A percentile compares a stretch with the other conserved stretches of the same genome.
Conservation (phyloP, 1,140 invertebrate species). For the Tribolium madens region DNA sequence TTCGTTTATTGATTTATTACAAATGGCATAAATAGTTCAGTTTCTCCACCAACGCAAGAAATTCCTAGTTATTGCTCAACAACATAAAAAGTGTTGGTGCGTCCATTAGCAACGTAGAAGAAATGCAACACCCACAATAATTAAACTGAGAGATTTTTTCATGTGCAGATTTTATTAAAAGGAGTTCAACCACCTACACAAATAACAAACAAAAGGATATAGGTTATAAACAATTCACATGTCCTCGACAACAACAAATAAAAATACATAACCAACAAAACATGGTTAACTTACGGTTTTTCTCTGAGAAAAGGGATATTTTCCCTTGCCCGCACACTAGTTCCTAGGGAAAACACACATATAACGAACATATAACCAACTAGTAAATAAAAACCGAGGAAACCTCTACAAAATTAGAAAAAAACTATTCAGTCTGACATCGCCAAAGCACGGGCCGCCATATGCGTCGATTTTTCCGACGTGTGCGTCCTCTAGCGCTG, state of each 20-base stretch:
- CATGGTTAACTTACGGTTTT: slow-evolving; percentile 51
- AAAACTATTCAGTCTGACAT: slow-evolving; percentile 42
- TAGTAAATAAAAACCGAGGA: slow-evolving; percentile 37
- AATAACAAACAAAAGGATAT: neutral
- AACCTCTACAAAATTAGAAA: slow-evolving; percentile 47
- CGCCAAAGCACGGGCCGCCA: slow-evolving; percentile 44
- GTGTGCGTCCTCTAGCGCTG: slow-evolving; percentile 18
- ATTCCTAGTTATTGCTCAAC: slow-evolving; percentile 32
- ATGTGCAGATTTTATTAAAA: neutral
- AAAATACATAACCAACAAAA: slow-evolving; percentile 54
- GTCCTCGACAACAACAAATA: slow-evolving; percentile 53
- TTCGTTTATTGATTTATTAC: slow-evolving; percentile 11
- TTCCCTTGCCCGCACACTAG: neutral
- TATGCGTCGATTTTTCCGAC: slow-evolving; percentile 37
- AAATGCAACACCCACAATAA: neutral
- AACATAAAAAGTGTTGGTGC: neutral
- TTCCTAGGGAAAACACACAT: slow-evolving; percentile 5
- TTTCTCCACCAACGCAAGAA: slow-evolving; percentile 39
- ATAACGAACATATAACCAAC: slow-evolving; percentile 40
- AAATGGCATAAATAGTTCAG: neutral
- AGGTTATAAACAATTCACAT: slow-evolving; percentile 52
- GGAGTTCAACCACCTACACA: neutral
- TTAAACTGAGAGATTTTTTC: neutral
- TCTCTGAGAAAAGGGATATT: slow-evolving; percentile 1
- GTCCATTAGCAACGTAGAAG: neutral